phyloP scores from a whole-genome alignment of 2,113 vertebrate genomes.

The Promerops cafer region DNA sequence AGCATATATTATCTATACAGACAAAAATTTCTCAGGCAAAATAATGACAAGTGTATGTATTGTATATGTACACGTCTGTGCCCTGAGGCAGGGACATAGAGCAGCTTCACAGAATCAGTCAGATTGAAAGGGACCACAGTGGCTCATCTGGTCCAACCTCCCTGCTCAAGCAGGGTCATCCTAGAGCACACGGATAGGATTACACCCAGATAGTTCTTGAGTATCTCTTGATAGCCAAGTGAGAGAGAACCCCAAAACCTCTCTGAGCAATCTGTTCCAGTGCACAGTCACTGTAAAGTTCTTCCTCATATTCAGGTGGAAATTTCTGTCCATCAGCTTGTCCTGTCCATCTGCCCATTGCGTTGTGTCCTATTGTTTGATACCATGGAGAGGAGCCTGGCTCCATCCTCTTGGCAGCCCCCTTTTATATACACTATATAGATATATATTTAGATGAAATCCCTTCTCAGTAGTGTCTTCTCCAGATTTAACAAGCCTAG shows the following conservation, averaged over 20 bases:
- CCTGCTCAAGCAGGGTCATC: background rate
- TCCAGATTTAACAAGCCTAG: background rate
- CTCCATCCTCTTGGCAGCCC: too few relatives aligned
- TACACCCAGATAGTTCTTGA: rapidly evolving
- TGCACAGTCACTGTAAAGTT: background rate
- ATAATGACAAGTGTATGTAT: rapidly evolving
- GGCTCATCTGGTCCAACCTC: background rate
- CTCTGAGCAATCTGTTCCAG: background rate
- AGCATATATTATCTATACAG: rapidly evolving
- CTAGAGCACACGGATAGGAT: background rate
- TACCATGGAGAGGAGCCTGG: background rate
- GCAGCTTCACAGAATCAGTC: background rate
- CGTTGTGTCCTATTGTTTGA: background rate
- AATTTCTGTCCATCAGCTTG: background rate
- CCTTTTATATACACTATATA: background rate
- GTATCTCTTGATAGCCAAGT: background rate
- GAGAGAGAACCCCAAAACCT: background rate
- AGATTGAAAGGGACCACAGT: background rate
- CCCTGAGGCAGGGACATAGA: background rate
- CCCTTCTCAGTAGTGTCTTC: background rate
- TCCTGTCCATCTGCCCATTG: rapidly evolving
- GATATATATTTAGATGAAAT: background rate
- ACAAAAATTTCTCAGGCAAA: background rate
- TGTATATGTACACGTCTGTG: too few relatives aligned
- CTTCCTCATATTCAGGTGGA: background rate